phyloP scores from a whole-genome alignment of 2,888 invertebrate genomes.

The Diplolepis rosae region DNA sequence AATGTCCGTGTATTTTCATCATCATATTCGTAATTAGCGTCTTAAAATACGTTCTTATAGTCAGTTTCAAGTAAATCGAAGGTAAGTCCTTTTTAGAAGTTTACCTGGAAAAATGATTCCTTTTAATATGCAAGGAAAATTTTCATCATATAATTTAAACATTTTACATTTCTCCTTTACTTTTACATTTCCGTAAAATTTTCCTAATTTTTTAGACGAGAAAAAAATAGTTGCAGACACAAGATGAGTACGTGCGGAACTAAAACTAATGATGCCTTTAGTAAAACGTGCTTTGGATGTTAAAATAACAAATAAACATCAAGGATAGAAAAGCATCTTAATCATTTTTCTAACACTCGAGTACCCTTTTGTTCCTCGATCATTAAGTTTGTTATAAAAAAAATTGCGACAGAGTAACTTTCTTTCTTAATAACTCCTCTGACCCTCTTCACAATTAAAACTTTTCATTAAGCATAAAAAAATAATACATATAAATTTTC shows the following conservation, averaged over 20 bases:
- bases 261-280: not conserved
- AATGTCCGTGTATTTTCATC: too few relatives aligned
- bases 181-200: not conserved
- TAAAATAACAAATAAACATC: constrained; percentile 1
- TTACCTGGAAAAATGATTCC: too few relatives aligned
- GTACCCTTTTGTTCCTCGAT: not conserved
- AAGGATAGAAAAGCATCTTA: not conserved
- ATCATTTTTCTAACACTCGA: constrained; percentile 10
- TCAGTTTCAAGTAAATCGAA: too few relatives aligned
- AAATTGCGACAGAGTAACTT: not conserved
- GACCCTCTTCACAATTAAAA: too few relatives aligned
- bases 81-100: too few relatives aligned
- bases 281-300: constrained; percentile 4
- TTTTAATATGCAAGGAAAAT: too few relatives aligned
- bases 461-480: too few relatives aligned
- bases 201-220: not conserved
- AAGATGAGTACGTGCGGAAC: not conserved
- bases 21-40: too few relatives aligned
- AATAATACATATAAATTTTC: too few relatives aligned
- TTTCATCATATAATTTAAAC: too few relatives aligned
- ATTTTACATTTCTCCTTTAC: not conserved
- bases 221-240: not conserved
- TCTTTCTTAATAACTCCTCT: too few relatives aligned
- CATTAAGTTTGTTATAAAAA: not conserved
- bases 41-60: too few relatives aligned